Evolutionary conservation across 2,797 vertebrate genomes (phyloP).

Genomic region (Argya squamiceps): DNA sequence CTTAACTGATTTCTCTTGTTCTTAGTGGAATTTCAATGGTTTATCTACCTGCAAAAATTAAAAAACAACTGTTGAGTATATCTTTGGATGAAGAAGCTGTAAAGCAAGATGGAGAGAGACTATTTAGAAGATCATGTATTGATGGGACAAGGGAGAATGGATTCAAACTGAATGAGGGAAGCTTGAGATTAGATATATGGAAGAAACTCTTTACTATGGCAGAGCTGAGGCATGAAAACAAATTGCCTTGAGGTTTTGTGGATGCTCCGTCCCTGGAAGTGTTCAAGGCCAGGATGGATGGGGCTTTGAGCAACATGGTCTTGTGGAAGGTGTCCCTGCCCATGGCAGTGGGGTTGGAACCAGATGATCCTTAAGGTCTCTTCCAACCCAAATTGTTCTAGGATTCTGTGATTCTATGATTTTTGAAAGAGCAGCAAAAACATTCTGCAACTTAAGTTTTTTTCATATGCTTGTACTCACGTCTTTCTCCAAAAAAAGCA

Average conservation of each 20-base stretch:
- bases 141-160: neutral
- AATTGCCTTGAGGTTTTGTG: too few species aligned
- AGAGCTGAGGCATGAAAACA: neutral
- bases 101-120: neutral
- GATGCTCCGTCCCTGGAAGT: neutral
- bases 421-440: neutral
- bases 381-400: neutral
- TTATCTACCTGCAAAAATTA: neutral
- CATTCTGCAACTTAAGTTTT: neutral
- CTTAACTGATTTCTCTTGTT: neutral
- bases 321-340: neutral
- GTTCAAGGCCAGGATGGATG: neutral
- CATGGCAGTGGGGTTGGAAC: fast-evolving
- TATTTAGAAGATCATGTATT: neutral
- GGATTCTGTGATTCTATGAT: neutral
- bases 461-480: neutral
- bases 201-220: neutral
- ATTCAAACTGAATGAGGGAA: neutral
- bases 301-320: neutral
- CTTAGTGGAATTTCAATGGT: neutral
- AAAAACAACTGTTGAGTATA: neutral
- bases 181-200: neutral
- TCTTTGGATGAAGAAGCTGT: conserved; percentile 10
- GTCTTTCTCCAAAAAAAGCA: neutral
- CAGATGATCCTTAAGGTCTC: neutral